Base-by-base conservation (phyloP, 2,113 vertebrate genomes). In the Menura novaehollandiae region DNA sequence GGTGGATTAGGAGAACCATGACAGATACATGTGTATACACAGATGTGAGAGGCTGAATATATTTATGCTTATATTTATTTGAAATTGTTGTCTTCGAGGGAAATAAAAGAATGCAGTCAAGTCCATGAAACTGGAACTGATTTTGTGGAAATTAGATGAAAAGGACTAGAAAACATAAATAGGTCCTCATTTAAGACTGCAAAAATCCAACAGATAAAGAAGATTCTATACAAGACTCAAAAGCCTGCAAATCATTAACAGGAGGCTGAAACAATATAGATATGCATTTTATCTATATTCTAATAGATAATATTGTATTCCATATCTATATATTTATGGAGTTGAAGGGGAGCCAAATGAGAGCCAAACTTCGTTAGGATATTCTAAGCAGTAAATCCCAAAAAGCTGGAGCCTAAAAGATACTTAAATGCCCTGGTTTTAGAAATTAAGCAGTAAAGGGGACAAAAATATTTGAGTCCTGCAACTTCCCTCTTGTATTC, bases 111-210 rank as follows among this genome's bases (percentile, higher is more conserved):
- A 66, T 5, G 7, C 47, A 88, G 67, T 74, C 76, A 78, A 93
- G 22, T 33, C 62, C 33, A 87, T 18, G 15, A 69, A 97, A 91
- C 43, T 91, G 46, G 47, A 96, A 96, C 21, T 71, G 59, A 95
- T 95, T 97, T 86, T 91, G 64, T 63, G 84, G 56, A 88, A 96
- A 93, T 95, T 91, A 90, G 86, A 95, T 82, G 30, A 91, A 97
- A 89, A 85, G 19, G 10, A 47, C 13, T 14, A 76, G 46, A 69
- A 75, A 69, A 58, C 19, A 37, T 76, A 39, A 88, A 27, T 3
- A 58, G 10, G 5, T 26, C 53, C 5, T 62, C 4, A 37, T 43
- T 74, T 72, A 53, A 73, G 78, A 58, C 13, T 30, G 43, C 28
- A 74, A 94, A 73, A 52, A 51, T n/a, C 7, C 43, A 80, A 28